Percentiles rank a stretch among this genome's conserved stretches.
Evolutionary conservation across 2,797 vertebrate genomes (phyloP).

Genomic region (Diceros bicornis): DNA sequence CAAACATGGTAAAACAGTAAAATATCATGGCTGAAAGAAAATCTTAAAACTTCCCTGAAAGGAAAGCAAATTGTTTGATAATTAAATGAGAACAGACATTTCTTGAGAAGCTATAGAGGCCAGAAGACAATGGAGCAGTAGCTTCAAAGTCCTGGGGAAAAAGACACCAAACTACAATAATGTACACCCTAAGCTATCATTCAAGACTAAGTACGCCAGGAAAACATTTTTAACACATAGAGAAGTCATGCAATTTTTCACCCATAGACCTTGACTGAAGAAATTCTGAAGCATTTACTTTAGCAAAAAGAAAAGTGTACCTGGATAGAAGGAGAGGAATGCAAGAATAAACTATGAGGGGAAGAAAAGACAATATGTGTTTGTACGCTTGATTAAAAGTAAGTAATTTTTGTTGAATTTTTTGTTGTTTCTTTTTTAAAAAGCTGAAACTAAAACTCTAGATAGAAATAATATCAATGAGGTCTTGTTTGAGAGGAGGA

Average conservation of each 20-base stretch:
- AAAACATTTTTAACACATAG: not conserved
- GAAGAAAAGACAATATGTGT: not conserved
- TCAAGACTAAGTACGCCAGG: not conserved
- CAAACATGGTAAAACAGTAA: not conserved
- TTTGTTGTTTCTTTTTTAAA: not conserved
- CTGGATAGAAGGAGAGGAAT: not conserved
- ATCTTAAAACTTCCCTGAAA: not conserved
- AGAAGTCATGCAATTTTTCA: not conserved
- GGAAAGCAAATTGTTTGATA: slow-evolving; percentile 22
- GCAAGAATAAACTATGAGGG: not conserved
- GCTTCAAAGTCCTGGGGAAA: not conserved
- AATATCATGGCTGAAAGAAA: not conserved
- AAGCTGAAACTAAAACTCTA: not conserved
- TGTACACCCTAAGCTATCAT: not conserved
- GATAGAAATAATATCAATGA: not conserved
- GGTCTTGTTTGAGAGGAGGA: not conserved
- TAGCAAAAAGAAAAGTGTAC: not conserved
- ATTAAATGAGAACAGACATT: not conserved
- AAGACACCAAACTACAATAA: not conserved
- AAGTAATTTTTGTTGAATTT: not conserved
- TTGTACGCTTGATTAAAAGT: not conserved
- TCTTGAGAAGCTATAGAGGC: not conserved
- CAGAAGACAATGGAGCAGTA: not conserved
- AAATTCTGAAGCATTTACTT: not conserved
- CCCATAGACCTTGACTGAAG: not conserved